Evolutionary conservation across 1,140 invertebrate genomes (phyloP).

Genomic region (Goniozus legneri): DNA sequence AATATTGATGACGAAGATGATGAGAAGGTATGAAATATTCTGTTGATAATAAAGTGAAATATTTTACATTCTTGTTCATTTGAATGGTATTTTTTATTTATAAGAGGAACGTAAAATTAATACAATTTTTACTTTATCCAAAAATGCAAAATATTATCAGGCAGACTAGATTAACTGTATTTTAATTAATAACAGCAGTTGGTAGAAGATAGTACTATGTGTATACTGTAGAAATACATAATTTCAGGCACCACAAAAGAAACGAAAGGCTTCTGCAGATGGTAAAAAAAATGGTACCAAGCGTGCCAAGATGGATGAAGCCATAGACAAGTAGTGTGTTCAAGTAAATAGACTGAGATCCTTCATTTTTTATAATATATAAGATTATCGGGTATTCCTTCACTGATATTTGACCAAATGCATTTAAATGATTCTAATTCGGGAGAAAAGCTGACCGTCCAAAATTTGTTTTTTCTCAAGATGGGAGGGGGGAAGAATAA

Average conservation of each 20-base stretch:
- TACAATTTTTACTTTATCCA: neutral
- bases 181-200: neutral
- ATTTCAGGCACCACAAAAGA: slow-evolving; percentile 55
- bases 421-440: too few species aligned
- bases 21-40: slow-evolving; percentile 52
- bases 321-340: slow-evolving; percentile 45
- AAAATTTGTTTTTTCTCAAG: too few species aligned
- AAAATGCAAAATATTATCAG: slow-evolving; percentile 14
- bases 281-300: slow-evolving; percentile 55
- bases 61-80: neutral
- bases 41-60: neutral
- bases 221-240: slow-evolving; percentile 44
- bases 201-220: slow-evolving; percentile 17
- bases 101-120: too few species aligned
- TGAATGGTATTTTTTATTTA: too few species aligned
- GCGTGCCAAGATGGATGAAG: slow-evolving; percentile 49
- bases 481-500: too few species aligned
- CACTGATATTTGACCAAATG: too few species aligned
- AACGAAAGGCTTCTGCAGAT: slow-evolving; percentile 50
- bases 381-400: too few species aligned
- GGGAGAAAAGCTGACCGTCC: too few species aligned
- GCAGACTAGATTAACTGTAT: neutral
- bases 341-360: slow-evolving; percentile 1
- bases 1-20: slow-evolving; percentile 73
- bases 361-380: neutral